Base-by-base conservation (phyloP, 1,140 invertebrate genomes). In the Thrips palmi region DNA sequence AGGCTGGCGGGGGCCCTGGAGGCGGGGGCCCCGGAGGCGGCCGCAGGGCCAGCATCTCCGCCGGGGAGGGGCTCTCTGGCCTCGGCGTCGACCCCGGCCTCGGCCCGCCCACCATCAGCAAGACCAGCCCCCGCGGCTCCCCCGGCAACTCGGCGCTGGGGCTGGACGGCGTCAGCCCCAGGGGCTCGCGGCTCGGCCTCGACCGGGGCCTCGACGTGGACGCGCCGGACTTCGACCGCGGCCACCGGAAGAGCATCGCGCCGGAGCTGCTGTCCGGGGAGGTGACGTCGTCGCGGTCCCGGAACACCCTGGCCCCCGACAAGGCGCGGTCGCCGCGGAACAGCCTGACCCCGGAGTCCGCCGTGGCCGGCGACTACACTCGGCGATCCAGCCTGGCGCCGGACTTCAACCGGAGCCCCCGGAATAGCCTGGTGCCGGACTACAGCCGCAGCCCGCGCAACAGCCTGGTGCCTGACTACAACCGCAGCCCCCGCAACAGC, bases 351-450 rank as follows among this genome's bases (percentile, higher is more conserved):
- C 62, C 60, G 3, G 48, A 48, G 10, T 21, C 36, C 5, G 21
- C 18, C 36, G 17, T 35, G 1, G 44, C 55, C 19, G 58, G 57
- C 32, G 57, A 69, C 41, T 73, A 68, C 46, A 65, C 67, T 2
- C 59, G 72, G 45, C 68, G 72, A 41, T 72, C 70, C 45, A 53
- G 76, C 38, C 57, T 65, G 10, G 70, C 73, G 2, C 68, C 70
- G 17, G 46, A 54, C 17, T n/a, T n/a, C n/a, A n/a, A n/a, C n/a
- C n/a, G 41, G 3, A 43, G 37, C 21, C 44, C 44, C 1, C 27
- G n/a, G n/a, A n/a, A n/a, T n/a, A 21, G 18, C 15, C 18, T 42
- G 10, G 37, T 36, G 2, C 56, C 68, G 2, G 69, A 73, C 29
- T 41, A 21, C 17, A 42, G 37, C 24, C 30, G 41, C 2, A 43